Evolutionary conservation across 2,113 vertebrate genomes (phyloP).

Genomic region (Pseudolaguvia tuberculata): DNA sequence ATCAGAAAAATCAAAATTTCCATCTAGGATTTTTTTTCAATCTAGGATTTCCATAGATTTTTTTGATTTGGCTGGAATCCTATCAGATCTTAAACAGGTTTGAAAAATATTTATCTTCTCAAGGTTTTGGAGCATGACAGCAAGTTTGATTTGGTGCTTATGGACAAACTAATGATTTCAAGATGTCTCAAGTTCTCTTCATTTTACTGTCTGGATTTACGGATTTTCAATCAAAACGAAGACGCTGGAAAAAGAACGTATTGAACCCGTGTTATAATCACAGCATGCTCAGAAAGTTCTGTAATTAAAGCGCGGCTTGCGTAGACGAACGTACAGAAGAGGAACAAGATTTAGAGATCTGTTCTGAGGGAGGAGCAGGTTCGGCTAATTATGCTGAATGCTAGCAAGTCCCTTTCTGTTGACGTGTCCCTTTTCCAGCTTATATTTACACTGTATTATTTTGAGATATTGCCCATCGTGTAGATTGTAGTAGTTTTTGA

Average conservation of each 20-base stretch:
- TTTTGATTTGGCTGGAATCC: not conserved
- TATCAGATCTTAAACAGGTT: not conserved
- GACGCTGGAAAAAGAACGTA: slow-evolving; percentile 5
- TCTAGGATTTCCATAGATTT: not conserved
- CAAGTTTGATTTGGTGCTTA: slow-evolving; percentile 30
- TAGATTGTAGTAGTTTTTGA: slow-evolving; percentile 45
- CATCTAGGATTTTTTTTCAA: no score
- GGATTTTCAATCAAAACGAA: slow-evolving; percentile 16
- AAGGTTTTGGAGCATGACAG: slow-evolving; percentile 10
- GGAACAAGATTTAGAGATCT: slow-evolving; percentile 33
- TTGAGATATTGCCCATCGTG: slow-evolving; percentile 39
- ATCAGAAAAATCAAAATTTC: no score
- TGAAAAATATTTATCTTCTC: not conserved
- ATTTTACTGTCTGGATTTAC: slow-evolving; percentile 15
- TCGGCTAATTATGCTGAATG: slow-evolving; percentile 45
- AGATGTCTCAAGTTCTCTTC: slow-evolving; percentile 13
- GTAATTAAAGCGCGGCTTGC: slow-evolving; percentile 56
- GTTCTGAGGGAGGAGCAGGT: slow-evolving; percentile 29
- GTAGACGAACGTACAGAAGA: slow-evolving; percentile 42
- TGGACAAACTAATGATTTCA: slow-evolving; percentile 27
- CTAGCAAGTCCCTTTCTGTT: slow-evolving; percentile 42
- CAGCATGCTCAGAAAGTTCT: slow-evolving; percentile 50
- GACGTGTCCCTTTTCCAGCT: slow-evolving; percentile 16
- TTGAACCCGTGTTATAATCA: slow-evolving; percentile 35
- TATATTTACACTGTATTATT: slow-evolving; percentile 49